These are phyloP conservation scores for Myxocyprinus asiaticus DNA, from an alignment of 2,113 vertebrate species.

Conservation along the genomic window DNA sequence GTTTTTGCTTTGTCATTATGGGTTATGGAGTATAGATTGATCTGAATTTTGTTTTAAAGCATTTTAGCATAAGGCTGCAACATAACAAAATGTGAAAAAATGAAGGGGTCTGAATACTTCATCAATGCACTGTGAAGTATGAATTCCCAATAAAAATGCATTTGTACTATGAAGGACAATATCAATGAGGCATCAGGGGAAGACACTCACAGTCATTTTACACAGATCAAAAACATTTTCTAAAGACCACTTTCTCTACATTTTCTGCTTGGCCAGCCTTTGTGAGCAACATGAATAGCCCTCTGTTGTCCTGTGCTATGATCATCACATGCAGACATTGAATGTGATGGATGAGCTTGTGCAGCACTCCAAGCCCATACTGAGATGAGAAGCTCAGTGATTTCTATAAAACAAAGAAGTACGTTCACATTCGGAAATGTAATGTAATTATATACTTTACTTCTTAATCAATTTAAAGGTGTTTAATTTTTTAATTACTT, in stretches of 20 bases:
- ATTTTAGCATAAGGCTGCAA: too few species aligned
- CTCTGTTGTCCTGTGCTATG: constrained; percentile 61
- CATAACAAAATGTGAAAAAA: too few species aligned
- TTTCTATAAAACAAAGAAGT: constrained; percentile 23
- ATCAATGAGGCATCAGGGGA: constrained; percentile 36
- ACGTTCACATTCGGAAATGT: constrained; percentile 48
- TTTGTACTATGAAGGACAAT: constrained; percentile 30
- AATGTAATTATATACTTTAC: too few species aligned
- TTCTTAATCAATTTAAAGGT: too few species aligned
- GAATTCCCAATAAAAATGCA: constrained; percentile 27
- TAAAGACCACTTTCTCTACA: constrained; percentile 44
- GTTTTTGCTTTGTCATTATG: too few species aligned
- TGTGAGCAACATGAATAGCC: constrained; percentile 51
- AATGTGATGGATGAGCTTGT: constrained; percentile 66
- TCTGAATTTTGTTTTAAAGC: too few species aligned
- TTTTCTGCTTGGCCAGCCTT: constrained; percentile 64
- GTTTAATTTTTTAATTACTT: neutral
- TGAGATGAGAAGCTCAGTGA: neutral
- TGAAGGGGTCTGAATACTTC: too few species aligned
- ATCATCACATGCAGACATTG: constrained; percentile 63
- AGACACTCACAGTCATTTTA: constrained; percentile 55
- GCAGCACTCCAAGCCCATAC: constrained; percentile 35
- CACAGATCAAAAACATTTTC: constrained; percentile 47
- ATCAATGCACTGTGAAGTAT: too few species aligned
- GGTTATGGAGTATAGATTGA: too few species aligned